phyloP scores from a whole-genome alignment of 2,888 invertebrate species.

The Hydraecia micacea region DNA sequence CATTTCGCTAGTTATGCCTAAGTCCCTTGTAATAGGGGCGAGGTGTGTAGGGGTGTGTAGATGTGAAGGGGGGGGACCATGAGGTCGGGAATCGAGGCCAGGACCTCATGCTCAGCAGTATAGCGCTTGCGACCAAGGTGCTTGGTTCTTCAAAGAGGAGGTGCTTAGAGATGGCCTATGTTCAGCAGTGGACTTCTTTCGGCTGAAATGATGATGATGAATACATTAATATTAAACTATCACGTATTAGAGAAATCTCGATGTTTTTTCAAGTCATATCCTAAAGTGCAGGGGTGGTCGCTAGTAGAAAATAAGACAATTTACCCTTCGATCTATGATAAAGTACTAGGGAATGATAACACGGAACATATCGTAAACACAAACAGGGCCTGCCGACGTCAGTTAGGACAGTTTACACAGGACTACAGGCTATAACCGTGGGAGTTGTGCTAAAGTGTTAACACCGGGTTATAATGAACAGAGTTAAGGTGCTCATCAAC shows the following conservation, averaged over 20 bases:
- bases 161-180: neutral
- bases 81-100: no score
- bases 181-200: no score
- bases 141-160: no score
- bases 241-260: neutral
- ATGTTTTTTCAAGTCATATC: neutral
- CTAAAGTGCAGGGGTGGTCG: neutral
- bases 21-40: no score
- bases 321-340: neutral
- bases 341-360: neutral
- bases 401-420: constrained; percentile 16
- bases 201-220: no score
- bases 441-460: neutral
- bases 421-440: constrained; percentile 1
- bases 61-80: no score
- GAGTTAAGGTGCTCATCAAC: constrained; percentile 4
- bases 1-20: no score
- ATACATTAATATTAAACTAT: neutral
- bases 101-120: no score
- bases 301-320: neutral
- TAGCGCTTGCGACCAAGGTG: no score
- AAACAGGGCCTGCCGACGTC: neutral
- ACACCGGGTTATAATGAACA: neutral
- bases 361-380: constrained; percentile 7
- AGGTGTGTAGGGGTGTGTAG: no score